phyloP scores from a whole-genome alignment of 2,797 vertebrate genomes.

The Dromococcyx pavoninus region DNA sequence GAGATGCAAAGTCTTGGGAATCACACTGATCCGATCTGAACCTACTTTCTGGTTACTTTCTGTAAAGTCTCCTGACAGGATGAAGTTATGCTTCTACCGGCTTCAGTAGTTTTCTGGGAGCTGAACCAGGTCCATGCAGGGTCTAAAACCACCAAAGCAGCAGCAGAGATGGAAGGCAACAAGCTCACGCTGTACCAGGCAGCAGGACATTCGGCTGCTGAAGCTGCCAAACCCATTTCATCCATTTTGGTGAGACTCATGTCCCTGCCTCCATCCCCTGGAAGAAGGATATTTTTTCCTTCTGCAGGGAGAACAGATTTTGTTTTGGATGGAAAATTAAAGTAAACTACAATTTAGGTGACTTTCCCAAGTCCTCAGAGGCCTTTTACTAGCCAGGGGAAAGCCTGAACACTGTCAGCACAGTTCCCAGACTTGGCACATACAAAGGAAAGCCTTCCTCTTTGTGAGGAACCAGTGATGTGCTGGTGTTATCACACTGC shows the following conservation, averaged over 20 bases:
- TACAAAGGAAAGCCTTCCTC: neutral
- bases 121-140: neutral
- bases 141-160: neutral
- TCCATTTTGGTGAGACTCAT: neutral
- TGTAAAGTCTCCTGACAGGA: neutral
- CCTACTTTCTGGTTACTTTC: neutral
- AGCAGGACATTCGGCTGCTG: neutral
- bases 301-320: neutral
- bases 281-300: neutral
- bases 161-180: neutral
- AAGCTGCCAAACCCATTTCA: neutral
- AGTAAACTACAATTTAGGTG: neutral
- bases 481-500: neutral
- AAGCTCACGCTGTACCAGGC: neutral
- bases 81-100: neutral
- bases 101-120: neutral
- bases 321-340: neutral
- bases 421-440: neutral
- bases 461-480: neutral
- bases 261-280: neutral
- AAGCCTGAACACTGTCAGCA: neutral
- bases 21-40: fast-evolving
- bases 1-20: neutral
- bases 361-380: neutral
- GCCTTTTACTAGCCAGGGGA: neutral